Evolutionary conservation across 2,797 vertebrate species (phyloP).

Genomic region (Micropoecilia bifurca): DNA sequence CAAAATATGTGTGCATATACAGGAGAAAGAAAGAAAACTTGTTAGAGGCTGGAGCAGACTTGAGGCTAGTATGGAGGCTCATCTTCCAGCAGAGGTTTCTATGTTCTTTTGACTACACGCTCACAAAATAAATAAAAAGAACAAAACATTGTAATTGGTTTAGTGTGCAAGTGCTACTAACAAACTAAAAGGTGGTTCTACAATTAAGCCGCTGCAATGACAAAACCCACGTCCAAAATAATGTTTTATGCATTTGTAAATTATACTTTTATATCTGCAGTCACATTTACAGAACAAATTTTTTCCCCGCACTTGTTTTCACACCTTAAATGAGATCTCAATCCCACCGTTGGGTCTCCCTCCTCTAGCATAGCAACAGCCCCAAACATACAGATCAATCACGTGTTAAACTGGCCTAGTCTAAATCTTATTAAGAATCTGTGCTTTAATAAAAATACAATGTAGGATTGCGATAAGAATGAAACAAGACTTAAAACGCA

Average conservation of each 20-base stretch:
- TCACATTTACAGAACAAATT: too few relatives aligned
- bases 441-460: background rate
- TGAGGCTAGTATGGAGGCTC: background rate
- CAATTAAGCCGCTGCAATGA: background rate
- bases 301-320: background rate
- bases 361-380: background rate
- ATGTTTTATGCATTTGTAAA: background rate
- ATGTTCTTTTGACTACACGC: background rate
- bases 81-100: background rate
- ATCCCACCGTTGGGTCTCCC: background rate
- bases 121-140: too few relatives aligned
- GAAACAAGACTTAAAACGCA: background rate
- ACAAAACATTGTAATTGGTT: background rate
- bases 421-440: background rate
- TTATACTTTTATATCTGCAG: background rate
- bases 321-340: background rate
- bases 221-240: background rate
- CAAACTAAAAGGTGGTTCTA: background rate
- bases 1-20: background rate
- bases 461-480: slow-evolving; percentile 14
- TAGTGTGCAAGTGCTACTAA: background rate
- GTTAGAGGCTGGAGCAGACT: background rate
- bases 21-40: background rate
- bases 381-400: background rate
- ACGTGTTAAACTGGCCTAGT: background rate